A percentile compares a stretch with the other conserved stretches of the same genome.
These are phyloP conservation scores for Oreochromis spilurus DNA, from an alignment of 2,113 vertebrate genomes.

Conservation along the genomic window DNA sequence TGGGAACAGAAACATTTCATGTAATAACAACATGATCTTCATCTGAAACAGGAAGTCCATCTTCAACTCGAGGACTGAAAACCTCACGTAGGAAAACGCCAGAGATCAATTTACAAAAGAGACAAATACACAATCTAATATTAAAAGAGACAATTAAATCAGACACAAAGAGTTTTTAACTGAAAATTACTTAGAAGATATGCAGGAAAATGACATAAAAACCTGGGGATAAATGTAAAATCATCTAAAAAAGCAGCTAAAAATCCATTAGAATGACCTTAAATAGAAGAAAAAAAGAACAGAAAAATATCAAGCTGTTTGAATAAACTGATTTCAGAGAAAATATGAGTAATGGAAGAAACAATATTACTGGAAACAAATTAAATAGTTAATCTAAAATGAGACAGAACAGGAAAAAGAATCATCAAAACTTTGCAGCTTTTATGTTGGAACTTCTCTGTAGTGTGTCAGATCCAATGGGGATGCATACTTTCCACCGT, in stretches of 20 bases:
- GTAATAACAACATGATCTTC: neutral
- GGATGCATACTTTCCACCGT: rapidly evolving
- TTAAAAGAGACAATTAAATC: neutral
- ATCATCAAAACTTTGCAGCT: neutral
- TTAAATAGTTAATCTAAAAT: neutral
- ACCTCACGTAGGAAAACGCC: neutral
- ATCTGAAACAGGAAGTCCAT: neutral
- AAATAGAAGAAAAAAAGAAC: neutral
- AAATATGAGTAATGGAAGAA: neutral
- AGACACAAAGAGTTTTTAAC: neutral
- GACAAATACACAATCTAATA: neutral
- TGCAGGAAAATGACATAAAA: neutral
- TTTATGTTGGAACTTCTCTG: neutral
- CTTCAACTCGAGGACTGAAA: neutral
- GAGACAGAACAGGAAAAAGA: neutral
- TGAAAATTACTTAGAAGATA: neutral
- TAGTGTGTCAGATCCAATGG: neutral
- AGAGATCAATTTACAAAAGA: neutral
- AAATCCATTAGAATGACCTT: neutral
- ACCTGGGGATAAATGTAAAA: neutral
- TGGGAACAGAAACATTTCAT: neutral
- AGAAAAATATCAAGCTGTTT: neutral
- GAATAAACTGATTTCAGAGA: neutral
- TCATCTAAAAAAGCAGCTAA: neutral
- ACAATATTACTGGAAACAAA: neutral